phyloP scores from a whole-genome alignment of 2,113 vertebrate species.

The Mormyrus lacerda region DNA sequence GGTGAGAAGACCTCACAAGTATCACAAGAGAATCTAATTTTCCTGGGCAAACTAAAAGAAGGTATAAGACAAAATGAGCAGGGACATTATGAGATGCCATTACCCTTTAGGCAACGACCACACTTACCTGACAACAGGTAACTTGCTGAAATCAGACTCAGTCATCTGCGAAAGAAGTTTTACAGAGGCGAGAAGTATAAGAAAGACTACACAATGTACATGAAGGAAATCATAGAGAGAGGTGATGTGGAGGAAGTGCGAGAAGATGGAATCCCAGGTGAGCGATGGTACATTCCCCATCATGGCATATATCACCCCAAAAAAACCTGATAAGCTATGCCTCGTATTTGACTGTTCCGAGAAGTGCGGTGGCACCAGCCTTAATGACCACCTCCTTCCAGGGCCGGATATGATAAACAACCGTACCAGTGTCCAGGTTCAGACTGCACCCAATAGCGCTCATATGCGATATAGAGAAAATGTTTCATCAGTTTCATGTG shows the following conservation, averaged over 20 bases:
- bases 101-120: slow-evolving; percentile 19
- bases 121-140: background rate
- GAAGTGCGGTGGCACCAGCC: too few relatives aligned
- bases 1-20: slow-evolving; percentile 10
- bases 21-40: background rate
- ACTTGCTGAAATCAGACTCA: background rate
- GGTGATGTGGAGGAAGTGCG: background rate
- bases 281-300: background rate
- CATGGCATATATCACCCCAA: background rate
- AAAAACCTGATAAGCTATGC: too few relatives aligned
- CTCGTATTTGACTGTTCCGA: too few relatives aligned
- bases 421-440: too few relatives aligned
- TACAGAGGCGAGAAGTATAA: slow-evolving; percentile 7
- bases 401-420: too few relatives aligned
- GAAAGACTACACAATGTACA: slow-evolving; percentile 13
- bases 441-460: too few relatives aligned
- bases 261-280: background rate
- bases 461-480: too few relatives aligned
- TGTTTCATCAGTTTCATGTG: too few relatives aligned
- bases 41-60: background rate
- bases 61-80: background rate
- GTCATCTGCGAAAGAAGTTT: slow-evolving; percentile 4
- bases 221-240: slow-evolving; percentile 17
- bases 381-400: too few relatives aligned
- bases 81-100: background rate